Base-by-base conservation (phyloP, 2,888 invertebrate genomes). In the Lasioglossum vierecki region DNA sequence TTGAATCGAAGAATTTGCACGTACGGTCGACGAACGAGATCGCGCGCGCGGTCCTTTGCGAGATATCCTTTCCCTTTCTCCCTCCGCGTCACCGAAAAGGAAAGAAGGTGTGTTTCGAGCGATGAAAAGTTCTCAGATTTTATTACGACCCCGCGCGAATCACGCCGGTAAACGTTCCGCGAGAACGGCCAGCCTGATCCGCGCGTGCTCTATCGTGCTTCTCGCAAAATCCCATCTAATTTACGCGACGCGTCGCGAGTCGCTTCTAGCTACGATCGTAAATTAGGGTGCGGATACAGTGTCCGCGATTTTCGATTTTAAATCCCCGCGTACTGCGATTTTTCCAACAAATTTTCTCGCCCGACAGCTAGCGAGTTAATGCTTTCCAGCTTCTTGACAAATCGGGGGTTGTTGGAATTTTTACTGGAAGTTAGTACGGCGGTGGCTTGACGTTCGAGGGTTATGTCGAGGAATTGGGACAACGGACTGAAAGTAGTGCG, bases 201-300 rank as follows among this genome's bases (percentile, higher is more conserved):
- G 78, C 77, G 82, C 91, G 90, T 92, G 91, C 89, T 82, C 86
- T 91, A 92, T 93, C 92, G 89, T 90, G 88, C 79, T 90, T 88
- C 85, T 81, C 88, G 80, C 87, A 89, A 90, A 92, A 92, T 92
- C 89, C 83, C 66, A 87, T 88, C 88, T 92, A 93, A 93, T 93
- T 93, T 91, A 90, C 86, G 88, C 85, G 80, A 71, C 60, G 44
- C 79, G 84, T 87, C 88, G 84, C 79, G 15, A 49, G 22, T 49
- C 86, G 63, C 75, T 71, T 77, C 86, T 88, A 89, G 89, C 87
- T 85, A 84, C 87, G 88, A 76, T 82, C 83, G 72, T 92, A 88
- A 93, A 89, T 92, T 91, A 90, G 22, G 53, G 53, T n/a, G 53
- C 53, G 9, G 53, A 9, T 53, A n/a, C 9, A n/a, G 9, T n/a